phyloP scores from a whole-genome alignment of 2,888 invertebrate genomes.

The Vandiemenella viatica region DNA sequence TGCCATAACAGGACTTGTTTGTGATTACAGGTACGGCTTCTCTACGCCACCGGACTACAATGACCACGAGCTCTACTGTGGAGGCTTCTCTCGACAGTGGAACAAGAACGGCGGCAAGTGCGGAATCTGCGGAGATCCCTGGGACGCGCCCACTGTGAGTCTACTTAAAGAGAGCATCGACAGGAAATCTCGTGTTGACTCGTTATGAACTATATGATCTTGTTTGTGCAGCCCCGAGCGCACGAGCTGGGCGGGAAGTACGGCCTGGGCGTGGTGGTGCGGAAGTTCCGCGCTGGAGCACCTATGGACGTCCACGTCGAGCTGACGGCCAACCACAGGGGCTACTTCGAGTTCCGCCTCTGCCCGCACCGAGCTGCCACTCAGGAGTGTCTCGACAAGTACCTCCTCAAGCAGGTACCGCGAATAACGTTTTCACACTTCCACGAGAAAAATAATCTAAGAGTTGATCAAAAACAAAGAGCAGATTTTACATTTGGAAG shows the following conservation, averaged over 20 bases:
- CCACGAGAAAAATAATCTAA: too few relatives aligned
- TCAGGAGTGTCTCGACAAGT: conserved; percentile 62
- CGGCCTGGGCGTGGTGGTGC: conserved; percentile 65
- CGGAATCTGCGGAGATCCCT: conserved; percentile 75
- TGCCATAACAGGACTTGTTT: too few relatives aligned
- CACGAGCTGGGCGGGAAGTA: conserved; percentile 76
- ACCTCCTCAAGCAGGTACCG: conserved; percentile 44
- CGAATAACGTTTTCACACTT: too few relatives aligned
- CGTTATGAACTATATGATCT: not conserved
- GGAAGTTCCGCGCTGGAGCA: conserved; percentile 55
- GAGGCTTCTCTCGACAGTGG: conserved; percentile 75
- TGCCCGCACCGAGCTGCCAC: conserved; percentile 44
- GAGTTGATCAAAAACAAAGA: too few relatives aligned
- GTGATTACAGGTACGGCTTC: conserved; percentile 54
- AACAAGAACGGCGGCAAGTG: conserved; percentile 67
- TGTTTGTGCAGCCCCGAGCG: conserved; percentile 40
- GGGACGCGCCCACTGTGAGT: conserved; percentile 42
- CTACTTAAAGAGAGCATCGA: not conserved
- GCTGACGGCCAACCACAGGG: conserved; percentile 75
- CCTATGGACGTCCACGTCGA: conserved; percentile 60
- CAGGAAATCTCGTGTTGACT: not conserved
- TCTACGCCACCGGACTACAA: conserved; percentile 78
- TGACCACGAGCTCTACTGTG: conserved; percentile 77
- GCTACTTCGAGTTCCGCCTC: conserved; percentile 71
- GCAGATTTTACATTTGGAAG: too few relatives aligned